Percentiles rank a stretch among this genome's conserved stretches.
Evolutionary conservation across 2,888 invertebrate species (phyloP).

Genomic region (Pardosa pseudoannulata): DNA sequence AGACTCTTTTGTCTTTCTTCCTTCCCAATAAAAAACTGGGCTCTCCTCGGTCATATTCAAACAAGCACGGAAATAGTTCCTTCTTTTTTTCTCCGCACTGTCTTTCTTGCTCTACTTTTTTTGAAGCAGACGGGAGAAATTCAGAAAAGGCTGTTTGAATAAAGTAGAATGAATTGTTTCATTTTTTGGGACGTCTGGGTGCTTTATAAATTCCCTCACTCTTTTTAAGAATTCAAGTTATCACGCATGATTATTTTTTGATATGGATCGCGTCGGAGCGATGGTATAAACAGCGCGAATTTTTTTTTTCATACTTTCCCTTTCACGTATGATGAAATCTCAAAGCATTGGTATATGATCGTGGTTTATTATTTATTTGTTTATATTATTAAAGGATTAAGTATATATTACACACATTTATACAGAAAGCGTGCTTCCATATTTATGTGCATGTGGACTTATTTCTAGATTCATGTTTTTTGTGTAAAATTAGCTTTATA

Average conservation of each 20-base stretch:
- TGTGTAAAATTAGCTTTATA: too few relatives aligned
- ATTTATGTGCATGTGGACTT: too few relatives aligned
- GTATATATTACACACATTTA: too few relatives aligned
- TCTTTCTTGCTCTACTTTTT: background rate
- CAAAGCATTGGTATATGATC: too few relatives aligned
- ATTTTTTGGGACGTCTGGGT: background rate
- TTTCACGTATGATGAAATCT: too few relatives aligned
- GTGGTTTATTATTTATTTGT: too few relatives aligned
- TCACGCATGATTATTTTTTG: conserved; percentile 4
- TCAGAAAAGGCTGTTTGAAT: background rate
- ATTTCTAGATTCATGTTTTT: too few relatives aligned
- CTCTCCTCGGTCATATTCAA: background rate
- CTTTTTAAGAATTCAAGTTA: background rate
- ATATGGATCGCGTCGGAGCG: too few relatives aligned
- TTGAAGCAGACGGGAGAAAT: background rate
- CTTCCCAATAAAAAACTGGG: background rate
- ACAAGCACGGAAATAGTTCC: background rate
- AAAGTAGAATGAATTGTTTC: background rate
- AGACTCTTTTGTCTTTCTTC: background rate
- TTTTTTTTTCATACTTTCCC: too few relatives aligned
- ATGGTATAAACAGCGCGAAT: too few relatives aligned
- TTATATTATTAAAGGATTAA: too few relatives aligned
- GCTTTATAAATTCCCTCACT: background rate
- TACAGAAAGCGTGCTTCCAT: too few relatives aligned
- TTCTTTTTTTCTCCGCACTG: background rate